Evolutionary conservation across 1,140 invertebrate genomes (phyloP), one percentile per base, ranked within the genome.

Genomic region (Megalonaias nervosa): DNA sequence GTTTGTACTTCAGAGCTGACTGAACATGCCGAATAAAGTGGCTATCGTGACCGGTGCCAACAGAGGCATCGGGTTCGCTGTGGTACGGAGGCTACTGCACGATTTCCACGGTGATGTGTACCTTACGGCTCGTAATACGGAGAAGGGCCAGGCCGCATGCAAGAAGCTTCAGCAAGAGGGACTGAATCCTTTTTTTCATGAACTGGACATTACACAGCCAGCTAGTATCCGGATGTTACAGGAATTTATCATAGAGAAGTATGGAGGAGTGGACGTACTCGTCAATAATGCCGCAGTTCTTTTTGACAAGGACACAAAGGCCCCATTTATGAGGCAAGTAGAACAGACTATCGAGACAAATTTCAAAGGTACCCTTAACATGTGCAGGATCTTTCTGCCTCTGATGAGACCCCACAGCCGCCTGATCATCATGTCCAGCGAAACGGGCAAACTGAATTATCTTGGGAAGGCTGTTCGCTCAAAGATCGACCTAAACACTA

Each of bases 241-340:
- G 0, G 91, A 93, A 77, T 93, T 92, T 82, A 82, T 97, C 0
- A 91, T 93, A 84, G 84, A 92, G 48, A 93, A 92, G 31, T 93
- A 97, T 89, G 94, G 93, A 17, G 94, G 95, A 1, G 88, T 97
- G 2, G 95, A 97, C 92, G 82, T 97, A 56, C 89, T 97, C 17
- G 93, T 97, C 0, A 97, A 97, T 86, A 97, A 97, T 92, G 96
- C 96, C 68, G 96, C 93, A 0, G 96, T 96, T 72, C 94, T 94
- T 9, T 96, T 93, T 3, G 88, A 94, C 60, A 92, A 94, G 86
- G 89, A 88, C 69, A 61, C 56, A 14, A 64, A 58, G 4, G n/a
- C 79, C 17, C 70, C 79, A 60, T 61, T 73, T 48, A 64, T 21
- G 12, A 61, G 69, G 17, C 79, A 76, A 57, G 71, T 75, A 19